Base-by-base conservation (phyloP, 2,888 invertebrate species). In the Dasysyrphus albostriatus region DNA sequence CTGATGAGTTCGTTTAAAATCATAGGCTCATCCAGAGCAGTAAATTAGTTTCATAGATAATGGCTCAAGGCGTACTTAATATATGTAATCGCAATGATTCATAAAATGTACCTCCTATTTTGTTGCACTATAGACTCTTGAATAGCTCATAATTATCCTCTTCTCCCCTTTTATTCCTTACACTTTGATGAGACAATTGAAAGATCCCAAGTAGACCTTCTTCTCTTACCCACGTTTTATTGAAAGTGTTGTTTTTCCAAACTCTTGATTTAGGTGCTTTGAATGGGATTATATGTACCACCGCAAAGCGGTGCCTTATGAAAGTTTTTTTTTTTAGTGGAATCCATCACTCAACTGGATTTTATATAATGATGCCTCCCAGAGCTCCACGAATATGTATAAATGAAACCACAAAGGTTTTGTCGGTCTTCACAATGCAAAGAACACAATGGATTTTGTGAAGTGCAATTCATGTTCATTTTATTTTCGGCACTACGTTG, bases 381-480 rank as follows among this genome's bases (percentile, higher is more conserved):
- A 32, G 47, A 58, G 54, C n/a, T 63, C n/a, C 14, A n/a, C 8
- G 5, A 24, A 63, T 29, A 65, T 3, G 44, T n/a, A 65, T 3
- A 32, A 24, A 47, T 65, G 32, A 12, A 39, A 69, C 51, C 37
- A 69, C 67, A 69, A 54, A 12, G 34, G 19, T 47, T 39, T 24
- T 69, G 69, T 54, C 54, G 54, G 69, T 39, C 34, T 49, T 34
- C 14, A 49, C 29, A 49, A 49, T 34, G 12, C 63, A 29, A 49
- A 67, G n/a, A 37, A 32, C 42, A 84, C 85, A 85, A 85, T 82
- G 77, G 77, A 51, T 56, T 61, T 82, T 54, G 9, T 69, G 59
- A 85, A 85, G 82, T 82, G 77, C 73, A 85, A 85, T 77, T 82
- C 73, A 81, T 82, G 80, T 58, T 78, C 75, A 51, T 70, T 80